Conservation (phyloP, 53 echinoderm and acorn worm genomes). For the Henricia sp. region DNA sequence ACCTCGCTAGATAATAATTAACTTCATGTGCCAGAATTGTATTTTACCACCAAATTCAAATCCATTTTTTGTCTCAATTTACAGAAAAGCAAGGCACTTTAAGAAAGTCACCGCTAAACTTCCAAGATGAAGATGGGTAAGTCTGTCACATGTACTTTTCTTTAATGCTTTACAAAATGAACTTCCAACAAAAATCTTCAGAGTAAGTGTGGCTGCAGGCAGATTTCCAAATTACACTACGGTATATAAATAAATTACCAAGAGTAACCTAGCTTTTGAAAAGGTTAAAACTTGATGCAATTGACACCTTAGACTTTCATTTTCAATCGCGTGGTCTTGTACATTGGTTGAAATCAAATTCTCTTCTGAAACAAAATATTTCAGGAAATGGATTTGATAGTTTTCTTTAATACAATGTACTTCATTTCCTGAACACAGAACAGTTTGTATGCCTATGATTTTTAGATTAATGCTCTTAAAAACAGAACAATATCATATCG, state of each 20-base stretch:
- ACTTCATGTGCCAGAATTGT: background rate
- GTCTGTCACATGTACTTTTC: conserved; percentile 6
- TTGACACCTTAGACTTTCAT: too few species aligned
- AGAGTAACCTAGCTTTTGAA: conserved; percentile 28
- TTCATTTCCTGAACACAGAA: too few species aligned
- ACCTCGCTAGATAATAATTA: too few species aligned
- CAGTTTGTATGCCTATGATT: too few species aligned
- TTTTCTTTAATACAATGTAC: too few species aligned
- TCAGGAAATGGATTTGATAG: too few species aligned
- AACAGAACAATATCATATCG: too few species aligned
- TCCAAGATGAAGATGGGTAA: conserved; percentile 98
- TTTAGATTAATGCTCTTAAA: too few species aligned
- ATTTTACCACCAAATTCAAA: background rate
- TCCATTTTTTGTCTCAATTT: conserved; percentile 25
- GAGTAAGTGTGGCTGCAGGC: conserved; percentile 29
- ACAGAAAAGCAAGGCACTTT: conserved; percentile 93
- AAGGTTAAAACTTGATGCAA: conserved; percentile 9
- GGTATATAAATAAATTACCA: conserved; percentile 23
- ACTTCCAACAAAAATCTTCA: conserved; percentile 8
- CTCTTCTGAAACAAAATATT: too few species aligned
- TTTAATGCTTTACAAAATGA: background rate
- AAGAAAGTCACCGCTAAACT: conserved; percentile 88
- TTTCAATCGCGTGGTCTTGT: too few species aligned
- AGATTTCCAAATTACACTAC: background rate
- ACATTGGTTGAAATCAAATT: too few species aligned